Evolutionary conservation across 2,888 invertebrate species (phyloP).

Genomic region (Ferrisia virgata): DNA sequence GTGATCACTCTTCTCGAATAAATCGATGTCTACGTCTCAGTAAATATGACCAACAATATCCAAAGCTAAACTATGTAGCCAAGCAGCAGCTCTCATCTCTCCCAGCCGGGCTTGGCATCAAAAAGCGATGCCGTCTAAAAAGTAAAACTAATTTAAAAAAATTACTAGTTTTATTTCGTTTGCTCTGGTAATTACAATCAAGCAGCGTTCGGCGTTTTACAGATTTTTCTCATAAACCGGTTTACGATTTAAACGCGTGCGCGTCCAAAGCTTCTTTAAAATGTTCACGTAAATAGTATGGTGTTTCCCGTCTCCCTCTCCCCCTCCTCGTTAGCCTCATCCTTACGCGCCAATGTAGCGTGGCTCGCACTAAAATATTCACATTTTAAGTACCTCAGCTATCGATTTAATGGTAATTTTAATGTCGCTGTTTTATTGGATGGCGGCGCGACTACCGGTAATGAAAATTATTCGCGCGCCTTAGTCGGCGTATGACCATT

Average conservation of each 20-base stretch:
- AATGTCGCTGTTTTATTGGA: constrained; percentile 36
- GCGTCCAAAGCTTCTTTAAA: constrained; percentile 37
- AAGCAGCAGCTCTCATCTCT: no score
- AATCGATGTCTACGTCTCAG: no score
- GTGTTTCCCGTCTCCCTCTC: background rate
- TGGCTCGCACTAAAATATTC: constrained; percentile 36
- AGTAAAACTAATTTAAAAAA: constrained; percentile 13
- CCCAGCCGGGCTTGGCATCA: background rate
- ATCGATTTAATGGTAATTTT: constrained; percentile 44
- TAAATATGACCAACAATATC: no score
- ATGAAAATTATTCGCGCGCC: constrained; percentile 25
- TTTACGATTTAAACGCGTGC: constrained; percentile 39
- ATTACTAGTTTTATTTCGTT: constrained; percentile 14
- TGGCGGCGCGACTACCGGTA: constrained; percentile 36
- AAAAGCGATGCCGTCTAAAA: background rate
- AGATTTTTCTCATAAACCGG: constrained; percentile 27
- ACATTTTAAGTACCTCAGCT: constrained; percentile 35
- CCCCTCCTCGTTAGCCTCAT: no score
- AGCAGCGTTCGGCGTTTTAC: background rate
- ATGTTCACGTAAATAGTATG: constrained; percentile 10
- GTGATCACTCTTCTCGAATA: no score
- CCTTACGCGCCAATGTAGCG: constrained; percentile 25
- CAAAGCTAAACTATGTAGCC: no score
- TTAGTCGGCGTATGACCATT: background rate
- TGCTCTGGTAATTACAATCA: background rate